These are phyloP conservation scores for Lagria hirta DNA, from an alignment of 2,888 invertebrate genomes.

Conservation along the genomic window DNA sequence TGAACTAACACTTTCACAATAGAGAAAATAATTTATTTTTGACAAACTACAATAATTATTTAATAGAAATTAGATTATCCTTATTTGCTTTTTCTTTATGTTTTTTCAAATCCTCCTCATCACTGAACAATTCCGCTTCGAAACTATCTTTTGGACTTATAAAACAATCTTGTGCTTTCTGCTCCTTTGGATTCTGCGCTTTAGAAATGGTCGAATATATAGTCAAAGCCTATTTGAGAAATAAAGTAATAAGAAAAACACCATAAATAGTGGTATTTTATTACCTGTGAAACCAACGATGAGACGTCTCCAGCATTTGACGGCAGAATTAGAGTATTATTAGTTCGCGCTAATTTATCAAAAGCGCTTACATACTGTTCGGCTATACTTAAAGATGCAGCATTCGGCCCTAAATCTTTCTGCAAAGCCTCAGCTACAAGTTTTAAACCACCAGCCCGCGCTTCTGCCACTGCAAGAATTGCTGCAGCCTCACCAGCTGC, in stretches of 20 bases:
- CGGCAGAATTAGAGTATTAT: slow-evolving; percentile 93
- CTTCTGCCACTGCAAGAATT: slow-evolving; percentile 86
- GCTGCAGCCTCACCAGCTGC: slow-evolving; percentile 92
- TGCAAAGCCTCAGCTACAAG: slow-evolving; percentile 70
- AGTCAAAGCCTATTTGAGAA: slow-evolving; percentile 65
- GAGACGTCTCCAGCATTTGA: slow-evolving; percentile 83
- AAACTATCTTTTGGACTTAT: slow-evolving; percentile 35
- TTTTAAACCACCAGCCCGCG: slow-evolving; percentile 80
- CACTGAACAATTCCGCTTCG: slow-evolving; percentile 51
- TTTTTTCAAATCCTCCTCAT: slow-evolving; percentile 48
- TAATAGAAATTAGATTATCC: no score
- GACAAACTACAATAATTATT: no score
- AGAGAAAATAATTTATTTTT: no score
- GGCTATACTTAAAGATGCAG: slow-evolving; percentile 89
- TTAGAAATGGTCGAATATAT: slow-evolving; percentile 62
- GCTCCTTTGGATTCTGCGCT: slow-evolving; percentile 27
- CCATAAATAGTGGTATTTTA: slow-evolving; percentile 13
- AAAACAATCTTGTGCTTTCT: slow-evolving; percentile 6
- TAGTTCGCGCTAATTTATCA: slow-evolving; percentile 86
- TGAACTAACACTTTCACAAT: no score
- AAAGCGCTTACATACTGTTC: slow-evolving; percentile 97
- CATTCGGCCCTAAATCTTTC: slow-evolving; percentile 71
- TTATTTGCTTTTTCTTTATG: slow-evolving; percentile 21
- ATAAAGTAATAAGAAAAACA: slow-evolving; percentile 32
- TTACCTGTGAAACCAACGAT: slow-evolving; percentile 77